Base-by-base conservation (phyloP, 2,113 vertebrate species). In the Setophaga kirtlandii region DNA sequence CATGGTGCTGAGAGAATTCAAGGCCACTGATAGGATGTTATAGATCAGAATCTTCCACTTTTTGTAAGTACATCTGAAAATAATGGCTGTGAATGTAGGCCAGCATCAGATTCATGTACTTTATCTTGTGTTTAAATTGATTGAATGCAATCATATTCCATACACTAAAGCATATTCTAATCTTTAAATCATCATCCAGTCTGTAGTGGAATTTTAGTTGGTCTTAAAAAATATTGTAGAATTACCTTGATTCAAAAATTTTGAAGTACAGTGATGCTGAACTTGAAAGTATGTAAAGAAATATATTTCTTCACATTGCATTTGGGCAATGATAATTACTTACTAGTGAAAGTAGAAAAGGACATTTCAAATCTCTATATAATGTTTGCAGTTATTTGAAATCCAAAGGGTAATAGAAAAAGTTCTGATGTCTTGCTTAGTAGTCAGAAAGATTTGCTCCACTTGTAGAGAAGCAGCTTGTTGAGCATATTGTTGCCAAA, bases 331-430 rank as follows among this genome's bases (percentile, higher is more conserved):
- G 17, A 28, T 67, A 64, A 30, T 87, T 63, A 67, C 75, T 89
- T 94, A 20, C 3, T 24, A 50, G 30, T 65, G 46, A 47, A 81
- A 78, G 22, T 56, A 64, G 27, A 60, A 87, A 37, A 84, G 8
- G 4, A 11, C 81, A 16, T 78, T 91, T 89, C 37, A 50, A 33
- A 39, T 73, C 12, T 80, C 18, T 60, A 0, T 47, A 6, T 73
- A 77, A 64, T 83, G 12, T 53, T 90, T 73, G 31, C 35, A 62
- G 19, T 64, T 85, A 69, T 62, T 71, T 79, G 53, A 84, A 94
- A 90, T 63, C 25, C 6, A 56, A 71, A 81, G 24, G 11, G 8
- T 49, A 86, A 50, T 42, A 52, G 22, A 53, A 88, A 50, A 84
- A 80, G 59, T 3, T 41, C 50, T 63, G 59, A 59, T 21, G 21